Percentiles rank a stretch among this genome's conserved stretches.
Evolutionary conservation across 2,888 invertebrate genomes (phyloP).

Genomic region (Xestia ashworthii): DNA sequence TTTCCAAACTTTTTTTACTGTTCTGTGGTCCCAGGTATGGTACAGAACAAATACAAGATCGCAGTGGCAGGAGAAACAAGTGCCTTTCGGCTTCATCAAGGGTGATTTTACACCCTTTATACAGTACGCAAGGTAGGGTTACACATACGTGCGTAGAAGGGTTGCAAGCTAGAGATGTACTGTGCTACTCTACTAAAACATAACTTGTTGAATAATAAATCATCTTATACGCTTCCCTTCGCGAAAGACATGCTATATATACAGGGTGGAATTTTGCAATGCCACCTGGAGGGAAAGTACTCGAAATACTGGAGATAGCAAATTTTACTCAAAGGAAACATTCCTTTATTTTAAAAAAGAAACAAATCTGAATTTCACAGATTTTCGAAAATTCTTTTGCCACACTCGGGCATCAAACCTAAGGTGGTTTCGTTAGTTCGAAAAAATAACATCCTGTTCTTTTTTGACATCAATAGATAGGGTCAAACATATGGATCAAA

Average conservation of each 20-base stretch:
- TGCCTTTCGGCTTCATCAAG: neutral
- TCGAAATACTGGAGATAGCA: too few species aligned
- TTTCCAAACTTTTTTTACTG: neutral
- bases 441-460: too few species aligned
- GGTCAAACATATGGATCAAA: too few species aligned
- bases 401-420: too few species aligned
- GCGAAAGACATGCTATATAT: neutral
- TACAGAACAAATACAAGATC: neutral
- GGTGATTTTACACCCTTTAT: neutral
- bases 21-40: neutral
- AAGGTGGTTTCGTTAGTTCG: too few species aligned
- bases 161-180: neutral
- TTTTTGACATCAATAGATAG: too few species aligned
- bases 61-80: neutral
- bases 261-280: too few species aligned
- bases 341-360: too few species aligned
- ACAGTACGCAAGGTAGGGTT: neutral
- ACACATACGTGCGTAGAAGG: neutral
- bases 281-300: too few species aligned
- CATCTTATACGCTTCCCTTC: neutral
- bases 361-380: too few species aligned
- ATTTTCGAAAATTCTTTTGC: too few species aligned
- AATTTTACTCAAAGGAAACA: too few species aligned
- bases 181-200: constrained; percentile 12
- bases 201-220: neutral